Base-by-base conservation (phyloP, 2,113 vertebrate species). In the Toxotes jaculatrix region DNA sequence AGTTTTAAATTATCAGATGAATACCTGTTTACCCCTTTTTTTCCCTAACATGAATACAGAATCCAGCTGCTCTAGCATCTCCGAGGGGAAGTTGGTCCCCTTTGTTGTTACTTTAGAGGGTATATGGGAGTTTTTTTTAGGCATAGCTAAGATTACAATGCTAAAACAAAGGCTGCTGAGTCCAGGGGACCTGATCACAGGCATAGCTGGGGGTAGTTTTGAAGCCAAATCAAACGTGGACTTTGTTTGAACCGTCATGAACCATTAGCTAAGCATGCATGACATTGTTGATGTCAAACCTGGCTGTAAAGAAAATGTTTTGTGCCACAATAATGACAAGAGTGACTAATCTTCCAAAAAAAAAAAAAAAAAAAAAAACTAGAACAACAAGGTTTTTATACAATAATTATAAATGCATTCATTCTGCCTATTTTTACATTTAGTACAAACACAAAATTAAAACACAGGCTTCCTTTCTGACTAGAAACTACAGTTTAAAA, bases 111-210 rank as follows among this genome's bases (percentile, higher is more conserved):
- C 57, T 67, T 67, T 43, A 45, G 31, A 69, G 19, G 70, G 7
- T 64, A 57, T 19, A 32, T 51, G 43, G 21, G 57, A 38, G 69
- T 64, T 42, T 69, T 60, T 60, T 86, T 77, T 68, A 42, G 53
- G 72, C 60, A 64, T 79, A 69, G 72, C 55, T 31, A 38, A 59
- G 68, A 90, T 67, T 62, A 78, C 43, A 51, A 13, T 53, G 63
- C 62, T 53, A 27, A 61, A 49, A 55, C 70, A 80, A 87, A 74
- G 56, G 56, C 60, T 72, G 32, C 45, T 7, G 71, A 63, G 56
- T 63, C 34, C 73, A 56, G 57, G 65, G 62, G 73, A 17, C 64
- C 38, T 5, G 70, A 69, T 65, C 79, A 66, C 51, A 78, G 17
- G 49, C 40, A 13, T 31, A 32, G 64, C 36, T 32, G 65, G 66